phyloP scores from a whole-genome alignment of 2,113 vertebrate species.

The Leptosomus discolor region DNA sequence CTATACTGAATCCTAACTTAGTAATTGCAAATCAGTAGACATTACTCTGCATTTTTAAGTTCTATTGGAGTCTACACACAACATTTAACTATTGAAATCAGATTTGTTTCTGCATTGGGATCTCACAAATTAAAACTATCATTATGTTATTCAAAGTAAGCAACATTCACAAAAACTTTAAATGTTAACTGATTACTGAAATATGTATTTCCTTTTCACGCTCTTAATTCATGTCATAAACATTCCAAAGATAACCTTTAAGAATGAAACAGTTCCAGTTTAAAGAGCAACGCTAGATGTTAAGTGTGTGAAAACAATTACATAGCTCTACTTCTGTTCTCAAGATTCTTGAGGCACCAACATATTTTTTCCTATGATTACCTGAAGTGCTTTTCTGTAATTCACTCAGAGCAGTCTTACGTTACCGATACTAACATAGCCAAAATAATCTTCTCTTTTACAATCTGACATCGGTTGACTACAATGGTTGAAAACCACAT shows the following conservation, averaged over 20 bases:
- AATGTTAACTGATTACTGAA: neutral
- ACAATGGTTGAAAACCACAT: neutral
- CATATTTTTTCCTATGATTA: neutral
- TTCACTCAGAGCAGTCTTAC: neutral
- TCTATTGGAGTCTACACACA: neutral
- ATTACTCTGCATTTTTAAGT: neutral
- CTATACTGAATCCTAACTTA: neutral
- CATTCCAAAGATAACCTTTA: neutral
- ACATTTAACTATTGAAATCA: neutral
- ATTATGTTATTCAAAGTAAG: neutral
- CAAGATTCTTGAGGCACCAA: neutral
- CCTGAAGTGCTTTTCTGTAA: neutral
- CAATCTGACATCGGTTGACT: neutral
- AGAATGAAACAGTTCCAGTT: neutral
- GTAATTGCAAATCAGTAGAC: neutral
- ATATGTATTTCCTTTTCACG: neutral
- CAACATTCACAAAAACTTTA: neutral
- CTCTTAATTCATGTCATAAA: neutral
- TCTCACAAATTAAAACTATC: neutral
- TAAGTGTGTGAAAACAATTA: neutral
- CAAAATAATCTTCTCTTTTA: neutral
- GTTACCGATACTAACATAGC: neutral
- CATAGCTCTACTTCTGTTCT: neutral
- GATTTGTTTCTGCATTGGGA: neutral
- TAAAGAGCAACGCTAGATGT: neutral